These are phyloP conservation scores for Numenius arquata DNA, from an alignment of 2,113 vertebrate species.

Conservation along the genomic window DNA sequence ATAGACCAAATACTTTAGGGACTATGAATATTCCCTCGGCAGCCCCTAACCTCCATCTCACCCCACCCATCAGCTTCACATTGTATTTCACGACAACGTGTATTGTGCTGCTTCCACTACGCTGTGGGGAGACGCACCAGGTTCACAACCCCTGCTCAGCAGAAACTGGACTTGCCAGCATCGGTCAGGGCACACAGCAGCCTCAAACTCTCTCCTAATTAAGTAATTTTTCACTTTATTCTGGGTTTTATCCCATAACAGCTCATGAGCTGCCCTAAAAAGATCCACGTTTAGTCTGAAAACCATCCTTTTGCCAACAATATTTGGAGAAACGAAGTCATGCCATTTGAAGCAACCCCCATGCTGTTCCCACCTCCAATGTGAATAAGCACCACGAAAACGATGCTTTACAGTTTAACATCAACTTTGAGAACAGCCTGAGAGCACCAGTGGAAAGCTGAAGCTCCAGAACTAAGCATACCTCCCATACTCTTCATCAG, in stretches of 20 bases:
- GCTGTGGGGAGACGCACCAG: rapidly evolving
- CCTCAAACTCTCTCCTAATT: neutral
- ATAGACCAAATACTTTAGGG: neutral
- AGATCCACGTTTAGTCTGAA: rapidly evolving
- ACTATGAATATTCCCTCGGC: neutral
- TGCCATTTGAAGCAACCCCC: rapidly evolving
- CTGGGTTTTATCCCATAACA: neutral
- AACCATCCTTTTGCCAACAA: neutral
- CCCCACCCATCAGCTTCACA: neutral
- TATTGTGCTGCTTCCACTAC: neutral
- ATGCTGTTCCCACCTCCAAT: neutral
- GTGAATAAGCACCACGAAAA: neutral
- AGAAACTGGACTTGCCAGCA: neutral
- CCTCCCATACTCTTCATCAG: neutral
- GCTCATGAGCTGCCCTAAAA: neutral
- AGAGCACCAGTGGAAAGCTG: neutral
- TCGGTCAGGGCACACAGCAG: neutral
- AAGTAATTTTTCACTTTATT: neutral
- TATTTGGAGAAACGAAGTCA: neutral
- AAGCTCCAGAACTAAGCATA: neutral
- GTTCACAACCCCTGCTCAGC: neutral
- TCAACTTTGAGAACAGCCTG: neutral
- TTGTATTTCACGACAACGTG: rapidly evolving
- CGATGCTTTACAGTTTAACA: neutral
- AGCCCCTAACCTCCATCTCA: neutral